Conservation (phyloP, 2,888 invertebrate genomes). For the Meliscaeva auricollis region DNA sequence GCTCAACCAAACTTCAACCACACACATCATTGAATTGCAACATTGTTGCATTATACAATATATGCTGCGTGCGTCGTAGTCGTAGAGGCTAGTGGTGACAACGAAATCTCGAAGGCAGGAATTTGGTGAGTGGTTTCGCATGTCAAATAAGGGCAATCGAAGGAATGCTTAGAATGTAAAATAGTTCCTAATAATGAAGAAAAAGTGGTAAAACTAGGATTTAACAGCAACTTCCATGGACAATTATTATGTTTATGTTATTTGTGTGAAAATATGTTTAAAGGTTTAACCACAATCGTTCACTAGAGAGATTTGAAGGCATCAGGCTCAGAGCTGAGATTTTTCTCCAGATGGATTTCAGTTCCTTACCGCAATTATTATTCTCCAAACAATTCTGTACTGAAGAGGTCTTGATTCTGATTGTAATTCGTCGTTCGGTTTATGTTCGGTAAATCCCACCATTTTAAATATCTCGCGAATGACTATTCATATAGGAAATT, state of each 20-base stretch:
- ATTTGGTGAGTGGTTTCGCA: constrained; percentile 42
- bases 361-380: too few relatives aligned
- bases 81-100: not conserved
- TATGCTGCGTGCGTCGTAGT: not conserved
- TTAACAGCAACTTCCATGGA: not conserved
- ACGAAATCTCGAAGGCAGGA: not conserved
- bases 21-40: constrained; percentile 38
- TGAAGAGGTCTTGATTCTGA: too few relatives aligned
- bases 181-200: not conserved
- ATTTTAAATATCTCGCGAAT: too few relatives aligned
- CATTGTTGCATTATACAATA: constrained; percentile 42
- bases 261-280: too few relatives aligned
- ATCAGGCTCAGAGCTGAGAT: too few relatives aligned
- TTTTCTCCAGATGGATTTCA: too few relatives aligned
- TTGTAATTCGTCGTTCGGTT: too few relatives aligned
- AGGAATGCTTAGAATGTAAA: constrained; percentile 46
- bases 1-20: constrained; percentile 6
- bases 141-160: constrained; percentile 51
- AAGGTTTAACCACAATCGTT: too few relatives aligned
- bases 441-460: too few relatives aligned
- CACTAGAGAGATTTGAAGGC: too few relatives aligned
- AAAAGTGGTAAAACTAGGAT: not conserved
- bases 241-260: constrained; percentile 1
- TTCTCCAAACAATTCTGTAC: too few relatives aligned
- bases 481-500: too few relatives aligned